Percentiles rank a stretch among this genome's conserved stretches.
phyloP scores from a whole-genome alignment of 1,140 invertebrate genomes.

The Lutraria rhynchaena region DNA sequence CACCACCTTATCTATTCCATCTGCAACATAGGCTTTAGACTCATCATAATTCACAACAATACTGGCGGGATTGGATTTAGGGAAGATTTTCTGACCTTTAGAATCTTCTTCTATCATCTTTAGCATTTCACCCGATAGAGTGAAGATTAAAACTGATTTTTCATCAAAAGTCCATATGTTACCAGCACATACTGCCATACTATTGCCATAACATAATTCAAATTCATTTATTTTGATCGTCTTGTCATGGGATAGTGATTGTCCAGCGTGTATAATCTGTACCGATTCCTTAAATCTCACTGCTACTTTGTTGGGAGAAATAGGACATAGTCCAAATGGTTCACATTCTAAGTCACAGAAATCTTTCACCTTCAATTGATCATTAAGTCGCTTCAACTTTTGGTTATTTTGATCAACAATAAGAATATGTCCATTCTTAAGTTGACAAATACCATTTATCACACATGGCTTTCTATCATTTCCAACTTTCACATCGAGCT shows the following conservation, averaged over 20 bases:
- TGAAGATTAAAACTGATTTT: not conserved
- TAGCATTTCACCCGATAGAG: not conserved
- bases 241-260: too few relatives aligned
- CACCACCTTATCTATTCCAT: not conserved
- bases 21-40: not conserved
- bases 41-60: not conserved
- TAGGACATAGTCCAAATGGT: slow-evolving; percentile 3
- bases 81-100: slow-evolving; percentile 3
- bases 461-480: not conserved
- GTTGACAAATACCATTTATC: slow-evolving; percentile 22
- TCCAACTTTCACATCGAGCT: not conserved
- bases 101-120: not conserved
- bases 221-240: too few relatives aligned
- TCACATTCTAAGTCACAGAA: not conserved
- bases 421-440: not conserved
- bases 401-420: not conserved
- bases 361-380: slow-evolving; percentile 2
- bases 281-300: slow-evolving; percentile 1
- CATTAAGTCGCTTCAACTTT: slow-evolving; percentile 6
- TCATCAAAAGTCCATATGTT: not conserved
- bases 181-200: not conserved
- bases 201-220: too few relatives aligned
- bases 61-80: too few relatives aligned
- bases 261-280: slow-evolving; percentile 9
- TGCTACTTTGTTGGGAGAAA: slow-evolving; percentile 4